A percentile compares a stretch with the other conserved stretches of the same genome.
Evolutionary conservation across 64 coral and sea anemone species (phyloP).

Genomic region (Montipora efflorescens): DNA sequence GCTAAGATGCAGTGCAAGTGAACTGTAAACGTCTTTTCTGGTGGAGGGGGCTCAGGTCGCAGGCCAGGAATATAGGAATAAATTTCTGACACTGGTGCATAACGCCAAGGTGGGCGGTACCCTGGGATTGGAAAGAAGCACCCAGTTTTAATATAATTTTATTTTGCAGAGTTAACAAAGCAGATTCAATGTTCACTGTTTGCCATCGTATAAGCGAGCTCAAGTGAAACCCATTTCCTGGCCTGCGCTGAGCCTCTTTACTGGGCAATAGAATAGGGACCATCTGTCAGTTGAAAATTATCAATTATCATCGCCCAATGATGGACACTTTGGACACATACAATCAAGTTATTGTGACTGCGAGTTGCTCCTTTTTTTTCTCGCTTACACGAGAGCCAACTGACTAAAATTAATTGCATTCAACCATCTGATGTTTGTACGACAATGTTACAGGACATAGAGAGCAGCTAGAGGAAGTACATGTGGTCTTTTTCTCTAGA

Average conservation of each 20-base stretch:
- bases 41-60: constrained; percentile 72
- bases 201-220: constrained; percentile 50
- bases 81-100: constrained; percentile 52
- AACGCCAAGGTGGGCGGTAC: constrained; percentile 48
- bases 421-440: too few relatives aligned
- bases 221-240: constrained; percentile 70
- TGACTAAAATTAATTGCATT: not conserved
- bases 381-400: constrained; percentile 75
- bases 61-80: constrained; percentile 95
- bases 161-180: constrained; percentile 41
- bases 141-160: constrained; percentile 13
- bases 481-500: too few relatives aligned
- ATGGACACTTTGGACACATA: not conserved
- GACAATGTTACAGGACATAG: too few relatives aligned
- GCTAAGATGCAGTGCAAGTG: constrained; percentile 91
- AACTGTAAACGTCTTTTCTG: constrained; percentile 83
- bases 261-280: not conserved
- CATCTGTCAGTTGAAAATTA: not conserved
- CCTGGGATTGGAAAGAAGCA: constrained; percentile 47
- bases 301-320: not conserved
- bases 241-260: constrained; percentile 69
- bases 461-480: too few relatives aligned
- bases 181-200: constrained; percentile 27
- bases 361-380: constrained; percentile 82
- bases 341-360: not conserved